Percentiles rank a stretch among this genome's conserved stretches.
These are phyloP conservation scores for Drosophila auraria DNA, from an alignment of 1,140 invertebrate genomes.

Conservation along the genomic window DNA sequence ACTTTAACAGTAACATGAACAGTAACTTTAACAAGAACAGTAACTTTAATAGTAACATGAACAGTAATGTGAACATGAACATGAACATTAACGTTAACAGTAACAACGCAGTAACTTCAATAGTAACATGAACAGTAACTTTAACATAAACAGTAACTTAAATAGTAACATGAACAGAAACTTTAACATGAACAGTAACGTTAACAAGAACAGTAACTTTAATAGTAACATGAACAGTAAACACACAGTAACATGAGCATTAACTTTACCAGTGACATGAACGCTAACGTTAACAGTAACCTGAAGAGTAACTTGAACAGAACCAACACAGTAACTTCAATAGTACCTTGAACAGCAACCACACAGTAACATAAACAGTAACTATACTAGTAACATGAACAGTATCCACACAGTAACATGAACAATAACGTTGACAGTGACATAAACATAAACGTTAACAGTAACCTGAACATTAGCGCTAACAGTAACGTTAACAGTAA, in stretches of 20 bases:
- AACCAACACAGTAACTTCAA: too few relatives aligned
- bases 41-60: not conserved
- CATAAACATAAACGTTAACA: not conserved
- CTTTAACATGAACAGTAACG: too few relatives aligned
- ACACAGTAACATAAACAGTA: not conserved
- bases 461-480: too few relatives aligned
- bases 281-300: not conserved
- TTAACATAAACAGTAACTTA: too few relatives aligned
- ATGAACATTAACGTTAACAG: not conserved
- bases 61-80: not conserved
- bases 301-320: not conserved
- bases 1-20: not conserved
- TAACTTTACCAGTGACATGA: too few relatives aligned
- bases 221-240: too few relatives aligned
- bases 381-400: not conserved
- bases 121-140: not conserved
- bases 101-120: slow-evolving; percentile 11
- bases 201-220: too few relatives aligned
- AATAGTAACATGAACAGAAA: too few relatives aligned
- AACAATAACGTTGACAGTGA: slow-evolving; percentile 10
- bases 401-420: too few relatives aligned
- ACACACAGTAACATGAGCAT: too few relatives aligned
- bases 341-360: too few relatives aligned
- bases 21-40: not conserved
- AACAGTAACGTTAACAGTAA: too few relatives aligned